phyloP scores from a whole-genome alignment of 2,797 vertebrate species.

The Anabas testudineus region DNA sequence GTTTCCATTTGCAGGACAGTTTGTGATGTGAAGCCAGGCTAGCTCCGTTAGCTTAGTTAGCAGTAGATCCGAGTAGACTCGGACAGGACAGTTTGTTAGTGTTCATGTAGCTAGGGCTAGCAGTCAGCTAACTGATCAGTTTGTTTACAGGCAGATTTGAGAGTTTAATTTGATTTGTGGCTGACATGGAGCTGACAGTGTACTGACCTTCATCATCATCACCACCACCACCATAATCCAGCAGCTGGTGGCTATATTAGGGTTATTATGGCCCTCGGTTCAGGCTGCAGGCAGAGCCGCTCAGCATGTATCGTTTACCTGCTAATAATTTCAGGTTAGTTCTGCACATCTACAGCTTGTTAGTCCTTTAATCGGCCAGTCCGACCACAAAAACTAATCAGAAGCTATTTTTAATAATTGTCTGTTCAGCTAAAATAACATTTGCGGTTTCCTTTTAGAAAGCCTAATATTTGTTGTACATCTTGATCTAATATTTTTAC shows the following conservation, averaged over 20 bases:
- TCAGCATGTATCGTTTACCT: constrained; percentile 30
- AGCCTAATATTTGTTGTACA: too few relatives aligned
- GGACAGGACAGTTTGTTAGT: background rate
- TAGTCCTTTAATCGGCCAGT: too few relatives aligned
- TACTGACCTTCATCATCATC: constrained; percentile 50
- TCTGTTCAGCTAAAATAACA: too few relatives aligned
- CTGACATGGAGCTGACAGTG: constrained; percentile 38
- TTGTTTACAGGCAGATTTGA: background rate
- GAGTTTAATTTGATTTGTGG: background rate
- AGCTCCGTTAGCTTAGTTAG: constrained; percentile 31
- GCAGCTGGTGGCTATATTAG: constrained; percentile 7
- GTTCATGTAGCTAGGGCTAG: background rate
- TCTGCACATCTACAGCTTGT: too few relatives aligned
- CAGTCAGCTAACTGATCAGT: background rate
- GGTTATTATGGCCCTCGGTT: constrained; percentile 52
- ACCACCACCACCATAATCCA: constrained; percentile 10
- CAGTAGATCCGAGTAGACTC: background rate
- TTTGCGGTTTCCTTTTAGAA: too few relatives aligned
- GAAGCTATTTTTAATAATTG: too few relatives aligned
- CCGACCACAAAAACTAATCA: too few relatives aligned
- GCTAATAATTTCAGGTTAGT: constrained; percentile 67
- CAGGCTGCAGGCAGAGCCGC: constrained; percentile 42
- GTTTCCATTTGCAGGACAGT: constrained; percentile 27
- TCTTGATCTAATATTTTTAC: too few relatives aligned
- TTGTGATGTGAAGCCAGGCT: constrained; percentile 18